These are phyloP conservation scores for Perdix hodgsoniae DNA, from an alignment of 2,797 vertebrate genomes.

Conservation along the genomic window DNA sequence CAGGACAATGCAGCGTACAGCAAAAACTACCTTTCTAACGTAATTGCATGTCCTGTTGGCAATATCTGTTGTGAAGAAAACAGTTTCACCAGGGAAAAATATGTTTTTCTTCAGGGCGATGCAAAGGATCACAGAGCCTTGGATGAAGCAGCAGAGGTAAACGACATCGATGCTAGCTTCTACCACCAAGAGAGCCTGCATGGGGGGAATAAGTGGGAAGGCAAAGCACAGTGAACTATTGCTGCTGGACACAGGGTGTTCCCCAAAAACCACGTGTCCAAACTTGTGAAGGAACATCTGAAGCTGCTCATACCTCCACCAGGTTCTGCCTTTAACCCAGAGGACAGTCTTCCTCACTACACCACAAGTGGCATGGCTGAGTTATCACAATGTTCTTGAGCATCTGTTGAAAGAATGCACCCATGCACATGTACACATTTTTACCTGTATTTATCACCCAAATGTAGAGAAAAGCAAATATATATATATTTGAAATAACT, in stretches of 20 bases:
- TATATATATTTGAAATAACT: background rate
- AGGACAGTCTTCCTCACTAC: background rate
- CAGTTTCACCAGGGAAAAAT: constrained; percentile 18
- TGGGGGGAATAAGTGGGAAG: background rate
- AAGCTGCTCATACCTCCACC: background rate
- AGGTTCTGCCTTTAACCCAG: background rate
- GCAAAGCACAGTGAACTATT: background rate
- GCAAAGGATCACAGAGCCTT: constrained; percentile 15
- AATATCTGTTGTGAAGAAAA: constrained; percentile 56
- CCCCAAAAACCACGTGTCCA: background rate
- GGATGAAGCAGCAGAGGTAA: constrained; percentile 59
- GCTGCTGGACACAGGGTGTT: background rate
- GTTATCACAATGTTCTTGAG: background rate
- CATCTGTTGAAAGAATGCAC: background rate
- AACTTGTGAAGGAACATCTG: background rate
- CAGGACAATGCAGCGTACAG: constrained; percentile 39
- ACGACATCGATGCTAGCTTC: constrained; percentile 26
- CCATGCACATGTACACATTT: background rate
- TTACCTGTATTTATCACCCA: background rate
- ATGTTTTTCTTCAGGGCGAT: constrained; percentile 40
- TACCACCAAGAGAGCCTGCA: constrained; percentile 35
- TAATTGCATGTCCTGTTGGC: constrained; percentile 52
- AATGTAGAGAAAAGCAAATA: background rate
- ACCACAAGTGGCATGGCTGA: background rate
- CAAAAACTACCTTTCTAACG: constrained; percentile 30